Base-by-base conservation (phyloP, 2,888 invertebrate genomes). In the Malthinus flaveolus region DNA sequence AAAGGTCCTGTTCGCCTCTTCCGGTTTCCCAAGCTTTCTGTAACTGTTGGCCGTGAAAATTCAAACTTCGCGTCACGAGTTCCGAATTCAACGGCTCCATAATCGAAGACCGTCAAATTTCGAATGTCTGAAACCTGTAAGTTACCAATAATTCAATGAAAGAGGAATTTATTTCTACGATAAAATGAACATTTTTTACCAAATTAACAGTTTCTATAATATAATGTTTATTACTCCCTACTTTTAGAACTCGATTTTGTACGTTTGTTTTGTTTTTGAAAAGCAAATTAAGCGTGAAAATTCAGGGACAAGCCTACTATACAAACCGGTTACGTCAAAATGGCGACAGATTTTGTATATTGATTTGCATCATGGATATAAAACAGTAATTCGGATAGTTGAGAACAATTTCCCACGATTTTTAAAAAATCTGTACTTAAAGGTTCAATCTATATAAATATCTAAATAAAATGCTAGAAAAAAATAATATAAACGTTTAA, bases 21-120 rank as follows among this genome's bases (percentile, higher is more conserved):
- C 93, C 93, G 31, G 87, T 85, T 75, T 93, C 93, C 92, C 93
- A 93, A 69, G 91, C 85, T 80, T 93, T 93, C 79, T 91, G 91
- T 66, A 93, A 81, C 72, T 92, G 92, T 72, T 91, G 91, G 1
- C 93, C 93, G 81, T 93, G 93, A 77, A 89, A 93, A 80, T 91
- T 90, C 68, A 93, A 80, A 61, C 90, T 85, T 73, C 87, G 87
- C 73, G 87, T 80, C 76, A 93, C 83, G 61, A 84, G 77, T 55
- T 82, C 81, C 62, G 80, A 68, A 74, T 83, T 83, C 75, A 85
- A 75, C 49, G 80, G 74, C 73, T 82, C 82, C 82, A 82, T 82
- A 54, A 54, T 67, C 66, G 68, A 66, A 65, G 39, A 37, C 47
- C 33, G 49, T 39, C 39, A 36, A 46, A 23, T 31, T 31, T 37